Conservation (phyloP, 2,888 invertebrate species). For the Macrosiphum euphorbiae region DNA sequence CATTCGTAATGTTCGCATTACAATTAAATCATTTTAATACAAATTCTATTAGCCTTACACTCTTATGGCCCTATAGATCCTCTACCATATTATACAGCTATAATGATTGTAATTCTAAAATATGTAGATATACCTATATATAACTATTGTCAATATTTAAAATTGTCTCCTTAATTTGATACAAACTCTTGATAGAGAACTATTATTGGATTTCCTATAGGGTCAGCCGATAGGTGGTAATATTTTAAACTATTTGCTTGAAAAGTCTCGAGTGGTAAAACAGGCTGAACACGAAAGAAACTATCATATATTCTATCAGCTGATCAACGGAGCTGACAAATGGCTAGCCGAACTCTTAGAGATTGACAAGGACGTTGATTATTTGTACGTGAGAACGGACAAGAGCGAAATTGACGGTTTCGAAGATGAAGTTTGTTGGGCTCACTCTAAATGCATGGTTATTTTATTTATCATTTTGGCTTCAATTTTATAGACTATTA, state of each 20-base stretch:
- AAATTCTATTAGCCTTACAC: neutral
- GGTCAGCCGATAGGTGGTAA: slow-evolving; percentile 57
- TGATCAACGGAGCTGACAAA: slow-evolving; percentile 83
- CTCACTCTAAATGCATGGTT: neutral
- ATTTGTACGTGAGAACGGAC: slow-evolving; percentile 28
- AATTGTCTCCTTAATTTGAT: neutral
- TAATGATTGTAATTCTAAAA: neutral
- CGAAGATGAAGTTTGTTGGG: slow-evolving; percentile 33
- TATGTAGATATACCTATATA: neutral
- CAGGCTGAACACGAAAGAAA: slow-evolving; percentile 82
- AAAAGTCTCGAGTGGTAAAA: slow-evolving; percentile 82
- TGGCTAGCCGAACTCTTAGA: slow-evolving; percentile 26
- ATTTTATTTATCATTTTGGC: neutral
- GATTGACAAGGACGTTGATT: slow-evolving; percentile 42
- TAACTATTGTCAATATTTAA: neutral
- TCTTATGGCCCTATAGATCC: neutral
- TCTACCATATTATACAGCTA: neutral
- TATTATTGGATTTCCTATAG: neutral
- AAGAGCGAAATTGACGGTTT: neutral
- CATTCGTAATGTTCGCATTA: neutral
- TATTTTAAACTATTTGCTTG: slow-evolving; percentile 67
- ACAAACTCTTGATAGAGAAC: neutral
- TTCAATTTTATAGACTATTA: slow-evolving; percentile 66
- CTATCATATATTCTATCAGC: slow-evolving; percentile 91
- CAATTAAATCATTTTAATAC: neutral